Evolutionary conservation across 2,113 vertebrate genomes (phyloP), one percentile per base, ranked within the genome.

Genomic region (Odontophorus gujanensis): DNA sequence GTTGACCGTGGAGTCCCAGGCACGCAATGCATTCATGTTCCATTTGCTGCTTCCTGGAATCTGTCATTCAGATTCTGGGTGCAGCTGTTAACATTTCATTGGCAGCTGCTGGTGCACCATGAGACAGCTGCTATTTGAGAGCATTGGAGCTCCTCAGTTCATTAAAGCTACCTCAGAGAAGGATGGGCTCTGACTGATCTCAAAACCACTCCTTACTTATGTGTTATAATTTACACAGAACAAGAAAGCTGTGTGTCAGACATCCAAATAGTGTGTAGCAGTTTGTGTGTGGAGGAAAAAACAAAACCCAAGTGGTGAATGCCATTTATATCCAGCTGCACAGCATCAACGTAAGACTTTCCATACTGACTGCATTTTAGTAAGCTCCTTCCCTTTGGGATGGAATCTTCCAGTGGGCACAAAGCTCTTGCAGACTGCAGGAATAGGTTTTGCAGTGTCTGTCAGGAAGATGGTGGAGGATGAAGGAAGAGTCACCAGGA

Each of bases 11-110:
- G 40, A n/a, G 11, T 7, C 25, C 80, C 0, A 0, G 34, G 61
- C 58, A 5, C 1, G 0, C 1, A 2, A 22, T 0, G 9, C n/a
- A 1, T 24, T 58, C 45, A 7, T 0, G 1, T 36, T 63, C 63
- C 38, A 8, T 28, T 40, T 30, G 91, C 51, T 16, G 18, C 32
- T 48, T 68, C 62, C 85, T 30, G 72, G 55, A 76, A 61, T 50
- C 57, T 59, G 36, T 12, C 19, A 3, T 30, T 81, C 19, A 10
- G 19, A 62, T 40, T 69, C 68, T 63, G 51, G 59, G 6, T 18
- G 17, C 36, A 36, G 88, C 36, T 79, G 26, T 68, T 57, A 11
- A 32, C 30, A 62, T 86, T 71, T 79, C 87, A 76, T 67, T 83
- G 75, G 7, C 67, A 30, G 9, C 45, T 43, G 85, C 34, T 40